Evolutionary conservation across 2,113 vertebrate genomes (phyloP).

Genomic region (Rhineura floridana): DNA sequence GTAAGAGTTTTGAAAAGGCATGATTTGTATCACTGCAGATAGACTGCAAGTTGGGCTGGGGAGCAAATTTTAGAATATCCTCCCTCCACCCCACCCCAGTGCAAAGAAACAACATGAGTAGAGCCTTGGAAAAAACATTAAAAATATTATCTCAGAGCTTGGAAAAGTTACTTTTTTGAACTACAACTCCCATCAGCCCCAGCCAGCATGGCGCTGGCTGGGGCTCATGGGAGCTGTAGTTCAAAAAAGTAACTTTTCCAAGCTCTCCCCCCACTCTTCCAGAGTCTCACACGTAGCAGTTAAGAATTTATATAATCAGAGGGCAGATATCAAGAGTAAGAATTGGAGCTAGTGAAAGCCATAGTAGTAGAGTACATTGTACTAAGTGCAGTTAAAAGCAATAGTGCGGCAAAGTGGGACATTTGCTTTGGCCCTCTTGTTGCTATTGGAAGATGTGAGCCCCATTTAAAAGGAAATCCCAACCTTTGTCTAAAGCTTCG

Average conservation of each 20-base stretch:
- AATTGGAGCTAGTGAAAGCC: not conserved
- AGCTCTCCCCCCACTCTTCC: not conserved
- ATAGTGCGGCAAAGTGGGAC: not conserved
- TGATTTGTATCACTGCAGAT: not conserved
- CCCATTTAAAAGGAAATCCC: not conserved
- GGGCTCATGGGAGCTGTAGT: too few species aligned
- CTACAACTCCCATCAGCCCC: too few species aligned
- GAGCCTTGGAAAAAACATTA: not conserved
- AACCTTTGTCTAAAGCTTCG: not conserved
- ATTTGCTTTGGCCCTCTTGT: not conserved
- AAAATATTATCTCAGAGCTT: not conserved
- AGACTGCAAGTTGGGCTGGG: too few species aligned
- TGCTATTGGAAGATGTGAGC: not conserved
- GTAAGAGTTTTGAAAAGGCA: too few species aligned
- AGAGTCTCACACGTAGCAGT: not conserved
- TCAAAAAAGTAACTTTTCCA: too few species aligned
- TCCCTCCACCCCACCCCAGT: too few species aligned
- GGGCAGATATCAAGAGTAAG: too few species aligned
- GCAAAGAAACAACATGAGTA: not conserved
- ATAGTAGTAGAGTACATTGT: too few species aligned
- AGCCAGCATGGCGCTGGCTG: too few species aligned
- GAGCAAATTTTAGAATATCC: not conserved
- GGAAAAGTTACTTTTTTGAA: too few species aligned
- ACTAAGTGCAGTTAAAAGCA: not conserved
- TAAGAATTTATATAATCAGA: not conserved